Base-by-base conservation (phyloP, 1,140 invertebrate species). In the Babylonia areolata region DNA sequence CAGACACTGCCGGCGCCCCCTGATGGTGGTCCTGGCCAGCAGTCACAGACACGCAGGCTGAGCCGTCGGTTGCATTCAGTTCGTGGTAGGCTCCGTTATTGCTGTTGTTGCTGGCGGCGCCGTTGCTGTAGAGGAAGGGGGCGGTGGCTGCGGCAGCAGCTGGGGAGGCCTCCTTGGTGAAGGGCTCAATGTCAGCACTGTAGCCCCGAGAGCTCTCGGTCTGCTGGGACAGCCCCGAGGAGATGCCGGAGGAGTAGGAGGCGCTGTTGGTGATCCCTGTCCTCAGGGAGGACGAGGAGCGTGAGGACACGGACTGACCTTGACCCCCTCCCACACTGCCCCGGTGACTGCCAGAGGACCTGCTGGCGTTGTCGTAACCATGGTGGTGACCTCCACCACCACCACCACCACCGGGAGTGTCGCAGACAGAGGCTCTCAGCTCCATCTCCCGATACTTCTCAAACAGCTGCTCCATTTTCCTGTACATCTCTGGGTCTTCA, bases 401-500 rank as follows among this genome's bases (percentile, higher is more conserved):
- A 39, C 75, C 75, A 5, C 37, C 37, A 33, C 88, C 46, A 33
- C 89, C 89, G 3, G 90, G 89, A 9, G 89, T 91, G 79, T 92
- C 91, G 83, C 92, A 91, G 0, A 91, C 90, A 31, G 92, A 92
- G 0, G 90, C 90, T 77, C 89, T 88, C 17, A 93, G 87, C 84
- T 93, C 92, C 84, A 90, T 91, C 81, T 92, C 90, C 31, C 90
- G 83, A 54, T 91, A 89, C 81, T 91, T 88, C 81, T 91, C 87
- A 85, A 93, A 93, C 35, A 93, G 75, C 86, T 88, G 87, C 81
- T 93, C 92, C 92, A 93, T 93, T 54, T 89, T 90, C 33, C 87
- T 87, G 79, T 90, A 93, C 88, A 90, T 90, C 89, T 92, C 91
- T 3, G 92, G 90, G 80, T 93, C 92, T 85, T 92, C 92, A 12